Conservation (phyloP, 2,888 invertebrate species). For the Neuroscelio doddi region DNA sequence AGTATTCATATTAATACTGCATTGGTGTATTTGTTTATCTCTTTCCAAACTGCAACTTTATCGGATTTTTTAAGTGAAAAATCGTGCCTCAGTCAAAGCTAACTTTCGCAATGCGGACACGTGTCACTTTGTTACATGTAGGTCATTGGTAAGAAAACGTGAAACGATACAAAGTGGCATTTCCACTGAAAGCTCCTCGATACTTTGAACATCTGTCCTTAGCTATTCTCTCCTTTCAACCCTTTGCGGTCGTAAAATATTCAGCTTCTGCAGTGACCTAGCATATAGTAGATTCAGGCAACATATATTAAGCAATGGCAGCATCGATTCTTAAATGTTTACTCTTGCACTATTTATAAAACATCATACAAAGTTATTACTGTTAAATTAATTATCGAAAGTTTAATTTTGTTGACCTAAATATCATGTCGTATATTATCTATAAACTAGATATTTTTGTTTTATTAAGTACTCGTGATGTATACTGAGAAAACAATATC, state of each 20-base stretch:
- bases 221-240: slow-evolving; percentile 37
- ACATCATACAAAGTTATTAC: too few species aligned
- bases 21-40: not conserved
- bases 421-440: too few species aligned
- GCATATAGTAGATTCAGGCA: slow-evolving; percentile 38
- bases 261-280: slow-evolving; percentile 48
- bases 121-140: slow-evolving; percentile 38
- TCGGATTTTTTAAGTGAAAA: slow-evolving; percentile 18
- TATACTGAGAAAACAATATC: too few species aligned
- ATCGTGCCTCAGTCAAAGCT: slow-evolving; percentile 30
- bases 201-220: slow-evolving; percentile 44
- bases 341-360: slow-evolving; percentile 23
- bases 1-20: not conserved
- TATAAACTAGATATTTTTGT: too few species aligned
- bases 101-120: slow-evolving; percentile 32
- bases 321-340: slow-evolving; percentile 45
- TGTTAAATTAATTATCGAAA: not conserved
- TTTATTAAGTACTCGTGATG: too few species aligned
- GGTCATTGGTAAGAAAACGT: slow-evolving; percentile 38
- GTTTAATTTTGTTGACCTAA: not conserved
- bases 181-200: slow-evolving; percentile 43
- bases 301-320: slow-evolving; percentile 41
- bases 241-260: slow-evolving; percentile 46
- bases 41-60: not conserved
- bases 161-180: slow-evolving; percentile 39